Percentiles rank a stretch among this genome's conserved stretches.
Evolutionary conservation across 37 sponge, comb jelly and placozoan species (phyloP).

Genomic region (Spongilla lacustris): DNA sequence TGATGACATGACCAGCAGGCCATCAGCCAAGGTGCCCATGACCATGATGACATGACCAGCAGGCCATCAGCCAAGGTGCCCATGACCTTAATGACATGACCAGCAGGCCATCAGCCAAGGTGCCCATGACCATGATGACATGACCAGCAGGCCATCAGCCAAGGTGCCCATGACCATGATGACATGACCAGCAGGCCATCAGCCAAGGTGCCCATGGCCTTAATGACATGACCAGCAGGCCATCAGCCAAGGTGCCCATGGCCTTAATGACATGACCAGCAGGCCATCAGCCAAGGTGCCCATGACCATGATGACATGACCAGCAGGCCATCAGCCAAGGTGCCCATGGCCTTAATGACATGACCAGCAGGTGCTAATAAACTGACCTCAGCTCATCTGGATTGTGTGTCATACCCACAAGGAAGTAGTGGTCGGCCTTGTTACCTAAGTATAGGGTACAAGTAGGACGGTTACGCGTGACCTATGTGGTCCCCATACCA

Average conservation of each 20-base stretch:
- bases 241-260: too few relatives aligned
- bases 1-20: neutral
- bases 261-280: neutral
- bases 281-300: too few relatives aligned
- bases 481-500: neutral
- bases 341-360: too few relatives aligned
- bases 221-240: neutral
- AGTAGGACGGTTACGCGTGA: neutral
- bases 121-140: too few relatives aligned
- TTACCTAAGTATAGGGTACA: constrained; percentile 25
- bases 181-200: neutral
- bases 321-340: too few relatives aligned
- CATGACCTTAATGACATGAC: neutral
- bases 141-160: neutral
- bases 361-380: neutral
- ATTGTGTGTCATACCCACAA: constrained; percentile 72
- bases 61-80: too few relatives aligned
- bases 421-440: constrained; percentile 73
- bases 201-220: too few relatives aligned
- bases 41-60: neutral
- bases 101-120: too few relatives aligned
- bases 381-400: constrained; percentile 72
- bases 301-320: neutral
- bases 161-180: too few relatives aligned
- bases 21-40: too few relatives aligned